These are phyloP conservation scores for Cepaea nemoralis DNA, from an alignment of 1,140 invertebrate species.

Conservation along the genomic window DNA sequence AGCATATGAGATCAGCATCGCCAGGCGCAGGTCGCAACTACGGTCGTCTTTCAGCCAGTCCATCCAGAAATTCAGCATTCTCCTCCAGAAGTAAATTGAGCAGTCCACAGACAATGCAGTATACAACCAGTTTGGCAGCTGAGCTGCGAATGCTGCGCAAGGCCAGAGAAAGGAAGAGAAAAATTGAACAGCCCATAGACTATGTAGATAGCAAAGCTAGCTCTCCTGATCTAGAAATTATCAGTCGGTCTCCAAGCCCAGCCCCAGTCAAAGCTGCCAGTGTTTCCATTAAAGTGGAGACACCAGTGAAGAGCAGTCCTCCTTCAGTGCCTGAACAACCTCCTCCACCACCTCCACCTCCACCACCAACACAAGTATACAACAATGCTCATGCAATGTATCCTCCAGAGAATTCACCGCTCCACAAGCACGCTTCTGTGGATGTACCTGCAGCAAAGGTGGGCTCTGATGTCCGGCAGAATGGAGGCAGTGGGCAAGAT, in stretches of 20 bases:
- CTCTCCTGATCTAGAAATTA: conserved; percentile 43
- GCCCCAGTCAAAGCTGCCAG: background rate
- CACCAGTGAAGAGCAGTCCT: conserved; percentile 19
- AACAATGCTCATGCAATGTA: background rate
- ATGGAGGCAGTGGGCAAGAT: background rate
- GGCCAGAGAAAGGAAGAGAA: conserved; percentile 53
- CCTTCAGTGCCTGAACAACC: background rate
- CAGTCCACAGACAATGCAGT: conserved; percentile 40
- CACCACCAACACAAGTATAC: background rate
- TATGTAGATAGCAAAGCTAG: conserved; percentile 35
- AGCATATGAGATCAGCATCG: conserved; percentile 5
- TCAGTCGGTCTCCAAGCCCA: conserved; percentile 34
- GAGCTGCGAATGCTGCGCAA: conserved; percentile 70
- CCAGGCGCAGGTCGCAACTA: conserved; percentile 17
- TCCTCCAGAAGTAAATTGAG: conserved; percentile 13
- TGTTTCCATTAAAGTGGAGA: background rate
- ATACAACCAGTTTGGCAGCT: conserved; percentile 65
- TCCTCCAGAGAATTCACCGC: background rate
- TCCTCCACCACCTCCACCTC: too few species aligned
- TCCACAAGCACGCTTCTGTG: background rate
- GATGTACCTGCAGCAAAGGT: background rate
- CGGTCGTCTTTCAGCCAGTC: conserved; percentile 38
- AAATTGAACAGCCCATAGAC: conserved; percentile 18
- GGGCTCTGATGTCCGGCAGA: background rate
- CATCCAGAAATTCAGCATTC: background rate